These are phyloP conservation scores for western clawed frog (Xenopus tropicalis) DNA, from an alignment of 2,113 vertebrate species.

Conservation along the genomic window UCB_Xtro_10.0 CM004445.2:20994501-20995000, in stretches of 20 bases:
- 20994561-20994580: not conserved
- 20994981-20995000: no score
- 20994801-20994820: slow-evolving; percentile 8
- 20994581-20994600: not conserved
- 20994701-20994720: slow-evolving; percentile 20
- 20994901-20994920: no score
- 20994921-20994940: no score
- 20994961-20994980: no score
- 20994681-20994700: slow-evolving; percentile 24
- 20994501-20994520: not conserved
- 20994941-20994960: no score
- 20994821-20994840: slow-evolving; percentile 12
- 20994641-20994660: slow-evolving; percentile 1
- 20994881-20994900: no score
- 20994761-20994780: not conserved
- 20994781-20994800: slow-evolving; percentile 10
- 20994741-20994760: slow-evolving; percentile 18
- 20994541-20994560: not conserved
- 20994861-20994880: no score
- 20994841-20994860: not conserved
- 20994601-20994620: not conserved
- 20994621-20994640: not conserved
- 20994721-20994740: slow-evolving; percentile 23
- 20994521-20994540: not conserved
- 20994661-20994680: not conserved